Percentiles rank a stretch among this genome's conserved stretches.
Evolutionary conservation across 1,140 invertebrate species (phyloP).

Genomic region (Caerostris extrusa): DNA sequence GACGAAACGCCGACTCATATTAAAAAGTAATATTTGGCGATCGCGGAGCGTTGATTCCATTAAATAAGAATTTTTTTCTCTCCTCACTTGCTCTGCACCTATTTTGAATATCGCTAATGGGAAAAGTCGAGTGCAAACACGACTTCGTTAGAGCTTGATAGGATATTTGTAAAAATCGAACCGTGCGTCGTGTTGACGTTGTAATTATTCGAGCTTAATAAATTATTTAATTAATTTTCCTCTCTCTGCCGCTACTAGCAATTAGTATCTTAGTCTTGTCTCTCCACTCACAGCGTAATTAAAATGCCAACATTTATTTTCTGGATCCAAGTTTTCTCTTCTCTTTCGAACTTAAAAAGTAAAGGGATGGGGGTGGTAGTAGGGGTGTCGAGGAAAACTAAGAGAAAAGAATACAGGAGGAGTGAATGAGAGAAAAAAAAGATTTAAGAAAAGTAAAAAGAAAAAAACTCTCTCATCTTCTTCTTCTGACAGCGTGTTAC

Average conservation of each 20-base stretch:
- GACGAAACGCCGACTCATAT: slow-evolving; percentile 69
- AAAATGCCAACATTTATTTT: slow-evolving; percentile 77
- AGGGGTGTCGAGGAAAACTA: not conserved
- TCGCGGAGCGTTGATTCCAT: slow-evolving; percentile 75
- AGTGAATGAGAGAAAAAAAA: slow-evolving; percentile 17
- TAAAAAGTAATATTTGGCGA: slow-evolving; percentile 77
- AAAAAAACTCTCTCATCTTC: not conserved
- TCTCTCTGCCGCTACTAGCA: slow-evolving; percentile 73
- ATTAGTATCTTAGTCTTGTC: slow-evolving; percentile 71
- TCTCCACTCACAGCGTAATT: slow-evolving; percentile 58
- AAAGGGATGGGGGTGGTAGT: no score
- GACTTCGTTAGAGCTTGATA: slow-evolving; percentile 75
- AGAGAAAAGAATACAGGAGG: not conserved
- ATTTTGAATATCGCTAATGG: slow-evolving; percentile 76
- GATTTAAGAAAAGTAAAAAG: not conserved
- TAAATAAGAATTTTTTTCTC: slow-evolving; percentile 57
- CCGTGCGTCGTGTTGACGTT: slow-evolving; percentile 75
- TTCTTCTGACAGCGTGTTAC: not conserved
- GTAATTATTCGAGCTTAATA: slow-evolving; percentile 77
- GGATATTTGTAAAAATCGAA: slow-evolving; percentile 78
- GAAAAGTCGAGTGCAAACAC: slow-evolving; percentile 74
- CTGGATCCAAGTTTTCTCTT: not conserved
- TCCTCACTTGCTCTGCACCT: slow-evolving; percentile 53
- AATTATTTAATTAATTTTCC: slow-evolving; percentile 77
- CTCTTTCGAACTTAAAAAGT: not conserved